These are phyloP conservation scores for Columbina picui DNA, from an alignment of 2,113 vertebrate species.

Conservation along the genomic window DNA sequence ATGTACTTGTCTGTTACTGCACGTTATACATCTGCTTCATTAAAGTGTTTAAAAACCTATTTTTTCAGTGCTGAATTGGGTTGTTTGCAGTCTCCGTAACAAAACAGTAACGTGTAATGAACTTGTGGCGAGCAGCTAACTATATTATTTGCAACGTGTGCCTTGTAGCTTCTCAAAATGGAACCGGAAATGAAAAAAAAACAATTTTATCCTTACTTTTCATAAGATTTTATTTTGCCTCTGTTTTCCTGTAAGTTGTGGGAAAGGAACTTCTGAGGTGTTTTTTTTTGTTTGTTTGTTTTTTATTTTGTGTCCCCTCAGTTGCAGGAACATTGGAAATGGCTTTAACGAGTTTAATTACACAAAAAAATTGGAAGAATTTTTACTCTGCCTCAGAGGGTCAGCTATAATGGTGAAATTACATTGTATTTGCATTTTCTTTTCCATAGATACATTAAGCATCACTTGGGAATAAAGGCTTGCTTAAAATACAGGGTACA, in stretches of 20 bases:
- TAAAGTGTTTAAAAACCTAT: background rate
- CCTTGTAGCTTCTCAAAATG: background rate
- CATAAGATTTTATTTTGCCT: background rate
- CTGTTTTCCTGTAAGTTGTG: background rate
- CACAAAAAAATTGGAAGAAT: background rate
- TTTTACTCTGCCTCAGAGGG: background rate
- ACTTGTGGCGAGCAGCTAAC: background rate
- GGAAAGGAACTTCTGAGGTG: background rate
- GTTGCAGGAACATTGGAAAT: background rate
- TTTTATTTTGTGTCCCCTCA: background rate
- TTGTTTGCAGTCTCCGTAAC: background rate
- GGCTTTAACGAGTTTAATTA: background rate
- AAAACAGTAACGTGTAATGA: fast-evolving
- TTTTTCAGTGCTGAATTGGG: background rate
- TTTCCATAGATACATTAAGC: background rate
- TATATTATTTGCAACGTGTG: background rate
- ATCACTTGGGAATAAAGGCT: background rate
- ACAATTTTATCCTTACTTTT: background rate
- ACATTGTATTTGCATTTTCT: background rate
- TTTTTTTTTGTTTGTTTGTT: no score
- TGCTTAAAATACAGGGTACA: background rate
- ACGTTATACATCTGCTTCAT: background rate
- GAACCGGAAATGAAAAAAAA: background rate
- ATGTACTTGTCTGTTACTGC: background rate
- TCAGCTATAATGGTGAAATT: background rate